A percentile compares a stretch with the other conserved stretches of the same genome.
Conservation (phyloP, 2,113 vertebrate genomes). For the Campylorhamphus procurvoides region DNA sequence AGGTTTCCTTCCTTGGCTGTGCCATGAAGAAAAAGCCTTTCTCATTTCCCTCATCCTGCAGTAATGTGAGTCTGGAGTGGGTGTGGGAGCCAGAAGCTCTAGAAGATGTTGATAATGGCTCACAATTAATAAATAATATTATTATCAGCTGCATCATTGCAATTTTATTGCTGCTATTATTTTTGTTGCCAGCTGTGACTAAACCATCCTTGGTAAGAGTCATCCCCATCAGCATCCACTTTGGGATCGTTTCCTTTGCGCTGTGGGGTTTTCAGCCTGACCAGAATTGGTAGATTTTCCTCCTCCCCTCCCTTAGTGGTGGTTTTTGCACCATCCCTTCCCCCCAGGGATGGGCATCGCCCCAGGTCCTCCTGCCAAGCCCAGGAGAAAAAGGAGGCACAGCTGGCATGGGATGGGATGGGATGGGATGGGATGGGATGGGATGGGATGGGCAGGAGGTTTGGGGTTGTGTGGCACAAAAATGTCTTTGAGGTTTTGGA, state of each 20-base stretch:
- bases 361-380: background rate
- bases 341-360: background rate
- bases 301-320: background rate
- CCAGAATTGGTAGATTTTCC: background rate
- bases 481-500: background rate
- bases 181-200: constrained; percentile 39
- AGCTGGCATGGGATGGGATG: background rate
- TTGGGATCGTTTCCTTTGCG: background rate
- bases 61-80: background rate
- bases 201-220: background rate
- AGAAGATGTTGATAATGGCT: constrained; percentile 30
- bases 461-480: background rate
- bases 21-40: background rate
- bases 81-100: background rate
- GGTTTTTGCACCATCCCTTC: background rate
- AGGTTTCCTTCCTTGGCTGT: background rate
- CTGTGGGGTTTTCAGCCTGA: background rate
- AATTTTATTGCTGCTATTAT: constrained; percentile 35
- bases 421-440: background rate
- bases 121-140: constrained; percentile 44
- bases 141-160: background rate
- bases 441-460: background rate
- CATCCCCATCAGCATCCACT: background rate
- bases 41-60: background rate
- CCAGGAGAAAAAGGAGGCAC: background rate